phyloP scores from a whole-genome alignment of 2,113 vertebrate genomes.

The Aepyceros melampus region DNA sequence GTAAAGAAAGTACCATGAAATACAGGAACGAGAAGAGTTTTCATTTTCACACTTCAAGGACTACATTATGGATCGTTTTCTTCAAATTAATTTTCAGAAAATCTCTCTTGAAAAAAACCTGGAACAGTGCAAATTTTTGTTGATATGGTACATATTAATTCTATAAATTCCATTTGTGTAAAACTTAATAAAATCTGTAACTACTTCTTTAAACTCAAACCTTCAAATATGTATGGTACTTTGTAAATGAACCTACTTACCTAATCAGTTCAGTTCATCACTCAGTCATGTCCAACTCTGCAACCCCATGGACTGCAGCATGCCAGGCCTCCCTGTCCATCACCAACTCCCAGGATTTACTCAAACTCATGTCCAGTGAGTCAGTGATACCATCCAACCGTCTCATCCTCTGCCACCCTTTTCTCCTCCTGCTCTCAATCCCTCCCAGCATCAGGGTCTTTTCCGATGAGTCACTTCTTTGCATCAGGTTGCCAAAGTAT shows the following conservation, averaged over 20 bases:
- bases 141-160: neutral
- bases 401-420: fast-evolving
- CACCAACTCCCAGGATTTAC: fast-evolving
- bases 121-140: neutral
- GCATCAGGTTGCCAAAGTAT: neutral
- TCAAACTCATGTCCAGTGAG: neutral
- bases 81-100: neutral
- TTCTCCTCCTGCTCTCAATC: fast-evolving
- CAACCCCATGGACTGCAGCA: neutral
- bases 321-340: fast-evolving
- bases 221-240: neutral
- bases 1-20: neutral
- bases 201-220: neutral
- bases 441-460: neutral
- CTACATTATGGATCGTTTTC: neutral
- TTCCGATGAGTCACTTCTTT: fast-evolving
- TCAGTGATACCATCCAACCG: neutral
- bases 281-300: neutral
- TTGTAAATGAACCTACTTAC: neutral
- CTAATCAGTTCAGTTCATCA: neutral
- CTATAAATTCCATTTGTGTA: neutral
- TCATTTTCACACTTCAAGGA: neutral
- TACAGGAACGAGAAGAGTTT: neutral
- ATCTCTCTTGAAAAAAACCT: neutral
- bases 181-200: neutral